A percentile compares a stretch with the other conserved stretches of the same genome.
These are phyloP conservation scores for Sweltsa coloradensis DNA, from an alignment of 1,140 invertebrate species.

Conservation along the genomic window DNA sequence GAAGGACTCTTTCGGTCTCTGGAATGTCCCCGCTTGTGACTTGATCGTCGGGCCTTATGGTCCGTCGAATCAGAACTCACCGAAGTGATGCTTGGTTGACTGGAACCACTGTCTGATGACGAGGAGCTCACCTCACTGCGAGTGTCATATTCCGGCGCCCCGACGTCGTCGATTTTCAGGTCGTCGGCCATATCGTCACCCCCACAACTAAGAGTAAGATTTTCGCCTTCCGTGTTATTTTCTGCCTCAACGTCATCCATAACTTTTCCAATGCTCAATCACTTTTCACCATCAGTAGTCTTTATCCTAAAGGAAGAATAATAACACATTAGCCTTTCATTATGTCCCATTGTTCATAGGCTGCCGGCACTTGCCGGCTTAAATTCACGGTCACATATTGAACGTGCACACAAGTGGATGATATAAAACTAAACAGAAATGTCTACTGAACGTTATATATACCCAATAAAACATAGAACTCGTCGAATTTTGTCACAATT, in stretches of 20 bases:
- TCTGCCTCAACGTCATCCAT: conserved; percentile 12
- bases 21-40: conserved; percentile 36
- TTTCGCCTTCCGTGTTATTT: conserved; percentile 42
- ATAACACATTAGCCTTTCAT: too few relatives aligned
- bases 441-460: too few relatives aligned
- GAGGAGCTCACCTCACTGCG: conserved; percentile 54
- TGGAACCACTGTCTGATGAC: conserved; percentile 52
- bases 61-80: conserved; percentile 49
- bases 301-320: too few relatives aligned
- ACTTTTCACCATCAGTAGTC: too few relatives aligned
- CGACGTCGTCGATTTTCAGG: conserved; percentile 43
- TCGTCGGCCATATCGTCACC: conserved; percentile 60
- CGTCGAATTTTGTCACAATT: too few relatives aligned
- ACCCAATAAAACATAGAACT: too few relatives aligned
- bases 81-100: conserved; percentile 58
- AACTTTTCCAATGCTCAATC: not conserved
- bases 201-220: conserved; percentile 52
- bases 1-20: conserved; percentile 33
- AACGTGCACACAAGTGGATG: too few relatives aligned
- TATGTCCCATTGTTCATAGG: too few relatives aligned
- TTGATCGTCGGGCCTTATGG: conserved; percentile 34
- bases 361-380: too few relatives aligned
- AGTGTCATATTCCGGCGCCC: conserved; percentile 44
- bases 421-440: too few relatives aligned
- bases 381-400: too few relatives aligned